Base-by-base conservation (phyloP, 92 coral and sea anemone species). In the Porites cylindrica region DNA sequence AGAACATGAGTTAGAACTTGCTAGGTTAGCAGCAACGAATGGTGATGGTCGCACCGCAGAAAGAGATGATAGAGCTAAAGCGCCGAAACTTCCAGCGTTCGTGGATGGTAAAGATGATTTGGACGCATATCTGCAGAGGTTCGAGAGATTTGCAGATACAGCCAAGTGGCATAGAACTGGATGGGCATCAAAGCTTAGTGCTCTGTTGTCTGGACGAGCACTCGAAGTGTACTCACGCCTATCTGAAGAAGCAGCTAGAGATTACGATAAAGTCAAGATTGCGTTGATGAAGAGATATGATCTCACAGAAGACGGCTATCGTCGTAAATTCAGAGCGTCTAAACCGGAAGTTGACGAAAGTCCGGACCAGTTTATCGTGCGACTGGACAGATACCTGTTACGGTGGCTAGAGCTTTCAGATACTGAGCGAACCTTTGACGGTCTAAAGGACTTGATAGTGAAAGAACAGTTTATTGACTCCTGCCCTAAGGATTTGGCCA, bases 21-120 rank as follows among this genome's bases (percentile, higher is more conserved):
- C 29, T 26, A 26, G 29, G 2, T 26, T 26, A 26, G 29, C 29
- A 26, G 29, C 29, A 26, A 26, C 29, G 29, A 26, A 26, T 26
- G 29, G 29, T n/a, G 66, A 69, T 1, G 68, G 5, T 24, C 71
- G 17, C 16, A n/a, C 66, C 8, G 47, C 54, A 1, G 7, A 52
- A 3, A 78, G 18, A 23, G 61, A 72, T 50, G 79, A n/a, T 3
- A 7, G 78, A 21, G 93, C 91, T 3, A 88, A 84, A 50, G 70
- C 75, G 16, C 92, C 92, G 4, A 88, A 90, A 85, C 89, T 93
- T 1, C 96, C 93, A 50, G 16, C 86, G 53, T 89, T 94, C 43
- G 69, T 85, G 26, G 94, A 89, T 58, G 87, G 93, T 0, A 88
- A 88, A 29, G 94, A 91, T 26, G 2, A 26, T 26, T 26, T 26